Percentiles rank a stretch among this genome's conserved stretches.
Evolutionary conservation across 2,888 invertebrate species (phyloP).

Genomic region (Dastarcus helophoroides): DNA sequence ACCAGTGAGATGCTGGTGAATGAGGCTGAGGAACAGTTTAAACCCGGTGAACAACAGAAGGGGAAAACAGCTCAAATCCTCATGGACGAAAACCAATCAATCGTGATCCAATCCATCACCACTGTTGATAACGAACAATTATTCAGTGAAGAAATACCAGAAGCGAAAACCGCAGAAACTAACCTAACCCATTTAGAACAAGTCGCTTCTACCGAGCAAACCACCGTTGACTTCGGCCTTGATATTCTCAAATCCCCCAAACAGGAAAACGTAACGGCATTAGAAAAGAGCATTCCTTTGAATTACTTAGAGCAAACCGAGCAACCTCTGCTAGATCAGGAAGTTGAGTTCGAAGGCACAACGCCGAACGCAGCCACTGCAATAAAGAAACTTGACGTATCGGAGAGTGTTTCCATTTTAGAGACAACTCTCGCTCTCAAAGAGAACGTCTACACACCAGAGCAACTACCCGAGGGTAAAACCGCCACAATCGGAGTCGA

Average conservation of each 20-base stretch:
- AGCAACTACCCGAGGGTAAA: constrained; percentile 28
- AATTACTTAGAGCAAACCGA: constrained; percentile 25
- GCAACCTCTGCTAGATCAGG: constrained; percentile 19
- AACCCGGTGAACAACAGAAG: constrained; percentile 28
- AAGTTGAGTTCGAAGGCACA: constrained; percentile 28
- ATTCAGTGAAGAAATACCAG: constrained; percentile 29
- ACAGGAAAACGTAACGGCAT: constrained; percentile 22
- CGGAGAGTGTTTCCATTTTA: constrained; percentile 32
- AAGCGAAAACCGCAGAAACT: constrained; percentile 25
- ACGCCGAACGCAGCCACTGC: constrained; percentile 36
- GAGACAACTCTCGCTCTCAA: constrained; percentile 37
- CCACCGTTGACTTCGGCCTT: constrained; percentile 15
- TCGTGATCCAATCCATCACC: constrained; percentile 35
- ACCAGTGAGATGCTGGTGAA: constrained; percentile 37
- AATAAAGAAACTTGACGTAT: constrained; percentile 32
- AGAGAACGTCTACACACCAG: constrained; percentile 31
- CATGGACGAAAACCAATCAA: constrained; percentile 35
- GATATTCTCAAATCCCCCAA: constrained; percentile 13
- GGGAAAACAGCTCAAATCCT: constrained; percentile 33
- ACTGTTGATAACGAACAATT: constrained; percentile 7
- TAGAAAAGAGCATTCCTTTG: constrained; percentile 26
- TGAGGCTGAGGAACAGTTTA: constrained; percentile 35
- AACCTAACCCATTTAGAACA: constrained; percentile 32
- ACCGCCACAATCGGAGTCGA: constrained; percentile 26
- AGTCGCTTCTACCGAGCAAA: constrained; percentile 27